These are phyloP conservation scores for Phortica variegata DNA, from an alignment of 1,140 invertebrate genomes.

Conservation along the genomic window DNA sequence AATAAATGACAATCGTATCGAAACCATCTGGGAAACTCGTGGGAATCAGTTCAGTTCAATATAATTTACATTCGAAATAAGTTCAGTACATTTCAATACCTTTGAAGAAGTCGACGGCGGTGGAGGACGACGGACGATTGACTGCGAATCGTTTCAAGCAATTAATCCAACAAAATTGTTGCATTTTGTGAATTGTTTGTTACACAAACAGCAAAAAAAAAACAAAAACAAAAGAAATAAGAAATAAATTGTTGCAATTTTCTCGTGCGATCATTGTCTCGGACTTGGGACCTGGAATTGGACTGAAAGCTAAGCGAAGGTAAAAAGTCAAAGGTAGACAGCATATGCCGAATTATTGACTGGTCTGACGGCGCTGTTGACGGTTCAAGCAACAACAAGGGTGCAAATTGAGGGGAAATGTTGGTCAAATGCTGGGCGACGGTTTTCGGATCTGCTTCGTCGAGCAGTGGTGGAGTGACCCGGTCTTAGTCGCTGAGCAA, in stretches of 20 bases:
- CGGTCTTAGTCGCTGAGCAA: no score
- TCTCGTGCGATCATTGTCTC: constrained; percentile 20
- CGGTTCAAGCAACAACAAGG: no score
- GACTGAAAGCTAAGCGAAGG: constrained; percentile 9
- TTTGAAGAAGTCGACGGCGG: no score
- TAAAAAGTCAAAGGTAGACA: constrained; percentile 27
- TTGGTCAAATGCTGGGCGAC: no score
- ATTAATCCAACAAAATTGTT: constrained; percentile 27
- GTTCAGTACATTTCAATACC: constrained; percentile 16
- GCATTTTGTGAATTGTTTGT: constrained; percentile 11
- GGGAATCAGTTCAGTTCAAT: constrained; percentile 55
- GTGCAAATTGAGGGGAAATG: no score
- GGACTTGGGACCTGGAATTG: no score
- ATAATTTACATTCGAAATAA: constrained; percentile 43
- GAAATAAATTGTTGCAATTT: constrained; percentile 50
- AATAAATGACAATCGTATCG: constrained; percentile 42
- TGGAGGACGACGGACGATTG: constrained; percentile 6
- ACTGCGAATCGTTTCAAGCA: constrained; percentile 21
- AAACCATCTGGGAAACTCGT: constrained; percentile 49
- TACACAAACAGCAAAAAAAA: constrained; percentile 30
- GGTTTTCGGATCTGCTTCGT: no score
- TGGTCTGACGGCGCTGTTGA: constrained; percentile 12
- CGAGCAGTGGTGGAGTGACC: no score
- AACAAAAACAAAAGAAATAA: constrained; percentile 26
- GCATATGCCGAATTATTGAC: constrained; percentile 51